Percentiles rank a stretch among this genome's conserved stretches.
These are phyloP conservation scores for Cavia aperea DNA, from an alignment of 2,113 vertebrate genomes.

Conservation along the genomic window DNA sequence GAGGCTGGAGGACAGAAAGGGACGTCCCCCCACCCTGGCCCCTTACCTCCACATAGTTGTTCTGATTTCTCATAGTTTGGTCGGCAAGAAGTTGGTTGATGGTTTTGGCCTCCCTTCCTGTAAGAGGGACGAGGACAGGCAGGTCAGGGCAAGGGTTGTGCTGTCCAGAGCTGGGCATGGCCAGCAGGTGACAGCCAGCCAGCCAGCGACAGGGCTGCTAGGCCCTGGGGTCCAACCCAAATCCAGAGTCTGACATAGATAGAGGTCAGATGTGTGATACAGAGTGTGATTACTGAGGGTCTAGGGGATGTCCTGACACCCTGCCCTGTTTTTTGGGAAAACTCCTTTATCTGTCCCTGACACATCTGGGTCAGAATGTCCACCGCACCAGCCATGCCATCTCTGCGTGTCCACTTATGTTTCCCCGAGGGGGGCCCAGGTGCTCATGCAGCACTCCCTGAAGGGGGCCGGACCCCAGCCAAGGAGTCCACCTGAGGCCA, in stretches of 20 bases:
- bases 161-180: neutral
- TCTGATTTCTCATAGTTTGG: constrained; percentile 39
- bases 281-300: too few species aligned
- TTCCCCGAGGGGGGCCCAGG: neutral
- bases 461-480: neutral
- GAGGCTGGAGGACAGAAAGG: neutral
- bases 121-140: neutral
- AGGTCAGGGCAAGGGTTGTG: neutral
- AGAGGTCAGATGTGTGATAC: too few species aligned
- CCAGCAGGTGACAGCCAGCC: neutral
- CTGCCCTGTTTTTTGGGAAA: neutral
- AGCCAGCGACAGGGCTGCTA: neutral
- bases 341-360: too few species aligned
- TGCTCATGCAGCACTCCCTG: accelerated
- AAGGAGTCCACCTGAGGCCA: neutral
- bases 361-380: neutral
- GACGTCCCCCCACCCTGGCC: neutral
- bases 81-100: constrained; percentile 68
- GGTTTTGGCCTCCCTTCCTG: constrained; percentile 55
- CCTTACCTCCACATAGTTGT: constrained; percentile 71
- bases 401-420: neutral
- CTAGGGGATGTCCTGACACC: neutral
- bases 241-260: neutral
- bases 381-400: accelerated
- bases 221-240: neutral